phyloP scores from a whole-genome alignment of 2,797 vertebrate genomes.

The Ptychobarbus kaznakovi region DNA sequence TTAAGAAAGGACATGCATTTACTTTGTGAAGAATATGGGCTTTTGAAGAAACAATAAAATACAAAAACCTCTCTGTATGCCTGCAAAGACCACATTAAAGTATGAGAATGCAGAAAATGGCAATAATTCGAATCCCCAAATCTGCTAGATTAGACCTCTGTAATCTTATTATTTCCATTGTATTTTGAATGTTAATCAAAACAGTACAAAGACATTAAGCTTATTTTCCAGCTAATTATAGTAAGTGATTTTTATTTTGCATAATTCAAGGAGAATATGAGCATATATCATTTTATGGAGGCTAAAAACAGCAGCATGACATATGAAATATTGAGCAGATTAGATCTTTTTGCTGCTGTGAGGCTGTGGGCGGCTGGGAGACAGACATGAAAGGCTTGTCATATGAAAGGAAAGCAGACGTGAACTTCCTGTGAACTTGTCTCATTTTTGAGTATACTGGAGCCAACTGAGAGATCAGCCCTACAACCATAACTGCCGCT shows the following conservation, averaged over 20 bases:
- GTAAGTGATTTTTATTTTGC: not conserved
- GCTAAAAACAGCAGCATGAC: not conserved
- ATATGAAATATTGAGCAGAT: slow-evolving; percentile 41
- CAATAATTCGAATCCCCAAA: not conserved
- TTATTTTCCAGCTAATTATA: not conserved
- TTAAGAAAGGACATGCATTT: not conserved
- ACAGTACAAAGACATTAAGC: no score
- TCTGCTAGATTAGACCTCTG: not conserved
- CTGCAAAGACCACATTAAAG: not conserved
- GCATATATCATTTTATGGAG: not conserved
- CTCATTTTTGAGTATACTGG: slow-evolving; percentile 25
- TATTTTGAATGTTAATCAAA: not conserved
- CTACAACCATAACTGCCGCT: slow-evolving; percentile 12
- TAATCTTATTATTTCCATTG: not conserved
- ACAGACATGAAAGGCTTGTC: slow-evolving; percentile 63
- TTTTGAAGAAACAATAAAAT: not conserved
- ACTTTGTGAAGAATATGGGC: not conserved
- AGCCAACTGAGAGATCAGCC: not conserved
- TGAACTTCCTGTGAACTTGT: slow-evolving; percentile 68
- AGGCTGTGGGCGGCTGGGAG: slow-evolving; percentile 60
- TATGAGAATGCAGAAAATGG: not conserved
- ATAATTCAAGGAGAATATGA: not conserved
- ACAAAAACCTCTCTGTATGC: not conserved
- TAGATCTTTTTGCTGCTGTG: slow-evolving; percentile 53
- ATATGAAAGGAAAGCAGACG: slow-evolving; percentile 49